Evolutionary conservation across 1,140 invertebrate species (phyloP), one percentile per base, ranked within the genome.

Genomic region (Ceratosolen fusciceps): DNA sequence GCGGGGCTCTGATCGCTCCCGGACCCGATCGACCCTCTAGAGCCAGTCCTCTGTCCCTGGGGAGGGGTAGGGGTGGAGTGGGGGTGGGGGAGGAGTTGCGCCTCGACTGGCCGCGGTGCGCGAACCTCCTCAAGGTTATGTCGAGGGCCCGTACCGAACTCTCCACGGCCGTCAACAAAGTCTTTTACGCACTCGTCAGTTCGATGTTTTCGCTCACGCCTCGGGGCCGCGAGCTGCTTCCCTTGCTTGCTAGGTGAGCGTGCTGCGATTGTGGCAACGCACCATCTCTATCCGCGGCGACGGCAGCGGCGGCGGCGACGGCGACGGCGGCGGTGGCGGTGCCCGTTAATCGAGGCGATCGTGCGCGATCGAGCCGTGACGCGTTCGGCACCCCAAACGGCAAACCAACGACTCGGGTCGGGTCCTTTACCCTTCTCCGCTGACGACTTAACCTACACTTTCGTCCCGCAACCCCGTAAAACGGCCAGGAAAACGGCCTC

Each of bases 201-300:
- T 43, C 62, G 47, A 73, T 76, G 74, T 65, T 76, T 76, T 67
- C n/a, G n/a, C n/a, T n/a, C n/a, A n/a, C n/a, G 31, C 29, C 2
- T 52, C 47, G 43, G 31, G 9, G 19, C 21, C 31, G 52, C 24
- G 71, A 39, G 16, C 21, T 43, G 7, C 34, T 43, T 56, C 47
- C 29, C 26, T 37, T 58, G 62, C 39, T 34, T 74, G 39, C 56
- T n/a, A 47, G 72, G 72, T 60, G 47, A 74, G 37, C 29, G 31
- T 5, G 16, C 21, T n/a, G n/a, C n/a, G n/a, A n/a, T n/a, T n/a
- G n/a, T n/a, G n/a, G n/a, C n/a, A n/a, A n/a, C n/a, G n/a, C n/a
- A n/a, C n/a, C n/a, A n/a, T n/a, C n/a, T n/a, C n/a, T n/a, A n/a
- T n/a, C n/a, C n/a, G n/a, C n/a, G n/a, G n/a, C n/a, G n/a, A n/a